Base-by-base conservation (phyloP, 1,140 invertebrate genomes). In the Coelopa frigida region DNA sequence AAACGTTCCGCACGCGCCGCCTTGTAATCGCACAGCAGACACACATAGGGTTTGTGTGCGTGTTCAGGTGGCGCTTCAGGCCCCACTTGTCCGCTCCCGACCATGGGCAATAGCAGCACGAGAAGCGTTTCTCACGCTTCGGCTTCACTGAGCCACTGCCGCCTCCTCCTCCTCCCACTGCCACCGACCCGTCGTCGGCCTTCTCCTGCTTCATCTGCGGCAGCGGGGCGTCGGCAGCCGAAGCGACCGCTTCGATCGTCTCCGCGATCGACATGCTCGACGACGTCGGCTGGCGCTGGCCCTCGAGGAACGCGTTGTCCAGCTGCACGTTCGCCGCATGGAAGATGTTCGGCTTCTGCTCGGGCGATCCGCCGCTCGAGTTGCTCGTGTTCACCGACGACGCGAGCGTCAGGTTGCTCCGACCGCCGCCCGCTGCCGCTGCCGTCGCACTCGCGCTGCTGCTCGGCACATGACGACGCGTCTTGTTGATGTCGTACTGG, bases 41-140 rank as follows among this genome's bases (percentile, higher is more conserved):
- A 94, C 10, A 85, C 82, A 64, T 87, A 93, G 14, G 89, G 89
- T 68, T 93, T 56, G 91, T 78, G 70, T 94, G 90, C 14, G 89
- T 93, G 71, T 93, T 93, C 40, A 93, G 74, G 67, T 94, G 90
- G 7, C 89, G 76, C 69, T 93, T 92, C 40, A 93, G 71, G 54
- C 89, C 91, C 90, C 89, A 94, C 60, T 91, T 91, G 70, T 93
- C 89, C n/a, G 87, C 87, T 1, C 89, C 89, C 14, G 83, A 85
- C 89, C 89, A 93, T 3, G 88, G 77, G 68, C 89, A 94, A 61
- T 89, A 91, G 55, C 84, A 84, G 69, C 89, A 92, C 37, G 80
- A 80, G 69, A 87, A 92, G 54, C 84, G 72, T 49, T 77, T 74
- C 56, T 78, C 76, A 6, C 76, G 74, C 65, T 76, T 72, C 5